Conservation (phyloP, 2,797 vertebrate genomes). For the Lithobates sylvaticus region DNA sequence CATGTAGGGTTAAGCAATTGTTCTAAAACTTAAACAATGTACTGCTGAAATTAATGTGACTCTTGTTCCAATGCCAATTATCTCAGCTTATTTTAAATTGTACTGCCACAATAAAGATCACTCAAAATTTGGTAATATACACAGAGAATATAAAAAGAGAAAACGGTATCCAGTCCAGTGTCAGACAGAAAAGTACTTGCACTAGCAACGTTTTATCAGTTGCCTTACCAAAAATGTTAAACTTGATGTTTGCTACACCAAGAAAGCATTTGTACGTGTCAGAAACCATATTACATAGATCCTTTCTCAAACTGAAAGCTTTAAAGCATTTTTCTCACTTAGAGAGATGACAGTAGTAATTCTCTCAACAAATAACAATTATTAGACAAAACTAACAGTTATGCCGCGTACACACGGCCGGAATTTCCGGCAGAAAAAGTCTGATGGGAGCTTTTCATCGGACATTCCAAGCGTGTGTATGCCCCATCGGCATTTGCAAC, state of each 20-base stretch:
- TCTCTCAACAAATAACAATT: too few relatives aligned
- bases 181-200: neutral
- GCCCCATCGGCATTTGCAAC: too few relatives aligned
- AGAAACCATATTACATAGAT: neutral
- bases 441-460: too few relatives aligned
- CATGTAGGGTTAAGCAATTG: neutral
- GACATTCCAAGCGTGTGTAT: too few relatives aligned
- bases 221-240: constrained; percentile 28
- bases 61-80: neutral
- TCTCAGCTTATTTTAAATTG: neutral
- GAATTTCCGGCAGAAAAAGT: too few relatives aligned
- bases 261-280: neutral
- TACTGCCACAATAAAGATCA: neutral
- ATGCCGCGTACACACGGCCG: too few relatives aligned
- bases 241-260: constrained; percentile 3
- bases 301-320: too few relatives aligned
- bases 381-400: too few relatives aligned
- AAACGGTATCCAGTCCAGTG: neutral
- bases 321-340: constrained; percentile 4
- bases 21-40: neutral
- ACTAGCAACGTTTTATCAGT: neutral
- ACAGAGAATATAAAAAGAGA: constrained; percentile 24
- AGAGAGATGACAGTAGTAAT: neutral
- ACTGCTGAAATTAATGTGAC: neutral
- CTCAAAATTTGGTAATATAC: neutral